Conservation (phyloP, 2,888 invertebrate genomes). For the Caenorhabditis panamensis region DNA sequence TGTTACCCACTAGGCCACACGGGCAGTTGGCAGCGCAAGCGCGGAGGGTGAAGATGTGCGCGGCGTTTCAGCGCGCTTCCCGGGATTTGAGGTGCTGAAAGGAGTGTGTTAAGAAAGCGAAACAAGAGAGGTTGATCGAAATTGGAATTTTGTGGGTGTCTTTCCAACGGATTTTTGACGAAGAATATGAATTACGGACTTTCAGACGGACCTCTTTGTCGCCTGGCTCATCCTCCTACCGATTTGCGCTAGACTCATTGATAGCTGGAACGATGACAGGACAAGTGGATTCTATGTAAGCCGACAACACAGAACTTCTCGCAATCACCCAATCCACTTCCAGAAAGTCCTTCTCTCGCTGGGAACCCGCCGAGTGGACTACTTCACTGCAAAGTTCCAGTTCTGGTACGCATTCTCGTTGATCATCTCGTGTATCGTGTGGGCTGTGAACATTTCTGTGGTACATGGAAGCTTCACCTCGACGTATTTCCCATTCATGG, state of each 20-base stretch:
- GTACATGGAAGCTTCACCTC: slow-evolving; percentile 11
- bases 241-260: slow-evolving; percentile 33
- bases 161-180: too few species aligned
- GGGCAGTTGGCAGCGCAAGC: too few species aligned
- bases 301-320: not conserved
- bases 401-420: slow-evolving; percentile 36
- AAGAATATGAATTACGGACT: not conserved
- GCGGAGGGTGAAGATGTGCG: too few species aligned
- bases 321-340: not conserved
- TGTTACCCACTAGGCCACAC: too few species aligned
- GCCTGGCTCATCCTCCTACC: slow-evolving; percentile 44
- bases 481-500: slow-evolving; percentile 26
- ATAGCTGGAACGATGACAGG: slow-evolving; percentile 48
- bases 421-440: slow-evolving; percentile 6
- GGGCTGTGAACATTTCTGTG: slow-evolving; percentile 3
- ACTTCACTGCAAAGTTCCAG: slow-evolving; percentile 41
- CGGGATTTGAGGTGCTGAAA: too few species aligned
- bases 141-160: too few species aligned
- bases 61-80: too few species aligned
- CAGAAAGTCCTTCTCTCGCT: slow-evolving; percentile 28
- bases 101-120: too few species aligned
- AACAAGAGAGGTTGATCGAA: too few species aligned
- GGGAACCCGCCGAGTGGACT: slow-evolving; percentile 21
- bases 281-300: slow-evolving; percentile 48
- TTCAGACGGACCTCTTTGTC: slow-evolving; percentile 41